phyloP scores from a whole-genome alignment of 2,888 invertebrate species.

The Coelopa pilipes region DNA sequence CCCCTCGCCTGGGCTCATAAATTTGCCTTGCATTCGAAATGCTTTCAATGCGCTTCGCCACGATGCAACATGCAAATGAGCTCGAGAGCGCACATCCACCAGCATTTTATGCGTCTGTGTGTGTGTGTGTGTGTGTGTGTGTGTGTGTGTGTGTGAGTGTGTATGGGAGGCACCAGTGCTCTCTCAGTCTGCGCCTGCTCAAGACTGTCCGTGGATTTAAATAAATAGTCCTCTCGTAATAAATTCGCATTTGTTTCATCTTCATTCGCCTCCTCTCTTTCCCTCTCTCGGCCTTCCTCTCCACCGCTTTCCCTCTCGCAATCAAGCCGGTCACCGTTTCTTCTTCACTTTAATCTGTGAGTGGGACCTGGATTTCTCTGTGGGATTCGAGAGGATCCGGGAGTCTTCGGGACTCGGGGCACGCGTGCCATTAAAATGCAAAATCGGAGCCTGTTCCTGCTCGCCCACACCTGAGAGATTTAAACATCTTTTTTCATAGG shows the following conservation, averaged over 20 bases:
- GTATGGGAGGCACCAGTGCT: neutral
- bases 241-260: conserved; percentile 1
- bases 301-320: neutral
- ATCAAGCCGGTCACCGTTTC: too few species aligned
- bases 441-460: too few species aligned
- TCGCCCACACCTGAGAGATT: too few species aligned
- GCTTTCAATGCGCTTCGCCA: neutral
- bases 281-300: neutral
- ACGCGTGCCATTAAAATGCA: too few species aligned
- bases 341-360: too few species aligned
- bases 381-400: too few species aligned
- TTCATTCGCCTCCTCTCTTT: neutral
- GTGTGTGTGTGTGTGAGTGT: neutral
- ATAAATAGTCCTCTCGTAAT: neutral
- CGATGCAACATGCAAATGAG: neutral
- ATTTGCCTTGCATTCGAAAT: neutral
- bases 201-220: neutral
- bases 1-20: neutral
- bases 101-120: neutral
- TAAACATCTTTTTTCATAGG: too few species aligned
- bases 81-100: neutral
- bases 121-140: neutral
- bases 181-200: neutral
- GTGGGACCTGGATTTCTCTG: too few species aligned
- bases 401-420: too few species aligned